Evolutionary conservation across 2,797 vertebrate genomes (phyloP), one percentile per base, ranked within the genome.

Genomic region (Micropoecilia bifurca): DNA sequence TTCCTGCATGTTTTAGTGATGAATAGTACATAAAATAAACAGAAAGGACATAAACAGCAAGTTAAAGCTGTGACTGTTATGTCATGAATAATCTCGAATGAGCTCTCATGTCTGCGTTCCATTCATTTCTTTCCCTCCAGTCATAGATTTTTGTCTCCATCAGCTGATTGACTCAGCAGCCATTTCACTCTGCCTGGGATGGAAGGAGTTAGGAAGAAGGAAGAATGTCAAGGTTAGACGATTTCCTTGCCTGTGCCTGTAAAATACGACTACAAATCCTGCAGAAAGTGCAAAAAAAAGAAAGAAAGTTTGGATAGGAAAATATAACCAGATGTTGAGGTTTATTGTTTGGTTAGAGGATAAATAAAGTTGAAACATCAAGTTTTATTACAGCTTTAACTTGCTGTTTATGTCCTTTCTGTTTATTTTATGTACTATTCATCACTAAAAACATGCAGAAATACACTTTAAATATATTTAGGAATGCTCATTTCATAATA

Each of bases 141-240:
- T 79, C 78, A 66, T 3, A 1, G 78, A 89, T 80, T 78, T 73
- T 63, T 79, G 20, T 53, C 81, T 77, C 43, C 59, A 79, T 91
- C 83, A 84, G 77, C 80, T 85, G 87, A 82, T 45, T 82, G 81
- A 66, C 36, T 68, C 63, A 7, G 71, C 77, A 68, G 36, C 57
- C 73, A 80, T 79, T 59, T 76, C 76, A 59, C 45, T 13, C 6
- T 50, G 48, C 22, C 48, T 53, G 48, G 74, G 71, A 80, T 73
- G 78, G 85, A 71, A 22, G 45, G 36, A 6, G 45, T 28, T 22
- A 41, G 59, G 4, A 41, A 20, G 53, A 59, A 39, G 50, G 36
- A 45, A 76, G 8, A 12, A 55, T 39, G 47, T 36, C 18, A 55
- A 13, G 25, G 14, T 75, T 8, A 30, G 12, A 30, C 71, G 47